Conservation (phyloP, 2,797 vertebrate species). For the Coregonus suidteri region DNA sequence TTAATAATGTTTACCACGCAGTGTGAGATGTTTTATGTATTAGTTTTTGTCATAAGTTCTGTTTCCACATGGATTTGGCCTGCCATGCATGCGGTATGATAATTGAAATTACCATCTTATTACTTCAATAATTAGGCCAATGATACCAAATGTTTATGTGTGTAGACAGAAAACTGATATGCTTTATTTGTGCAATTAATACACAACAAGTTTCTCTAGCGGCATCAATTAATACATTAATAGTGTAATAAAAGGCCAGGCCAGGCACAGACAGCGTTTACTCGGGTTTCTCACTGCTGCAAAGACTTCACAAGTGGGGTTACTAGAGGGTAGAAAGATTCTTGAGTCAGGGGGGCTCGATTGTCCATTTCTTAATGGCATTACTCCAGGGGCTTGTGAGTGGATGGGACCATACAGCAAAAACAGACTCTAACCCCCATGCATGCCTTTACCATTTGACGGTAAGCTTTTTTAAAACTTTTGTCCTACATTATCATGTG, state of each 20-base stretch:
- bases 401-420: slow-evolving; percentile 8
- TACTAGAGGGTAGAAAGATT: slow-evolving; percentile 39
- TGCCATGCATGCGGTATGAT: slow-evolving; percentile 85
- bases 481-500: no score
- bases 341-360: no score
- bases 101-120: slow-evolving; percentile 93
- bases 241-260: slow-evolving; percentile 39
- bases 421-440: background rate
- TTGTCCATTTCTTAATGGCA: slow-evolving; percentile 48
- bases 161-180: slow-evolving; percentile 69
- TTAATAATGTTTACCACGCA: slow-evolving; percentile 80
- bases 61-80: slow-evolving; percentile 79
- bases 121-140: slow-evolving; percentile 90
- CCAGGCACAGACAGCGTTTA: slow-evolving; percentile 39
- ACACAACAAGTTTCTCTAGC: no score
- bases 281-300: slow-evolving; percentile 32
- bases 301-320: background rate
- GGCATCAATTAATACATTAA: slow-evolving; percentile 47
- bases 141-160: slow-evolving; percentile 86
- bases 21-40: slow-evolving; percentile 85
- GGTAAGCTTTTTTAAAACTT: no score
- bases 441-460: background rate
- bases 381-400: slow-evolving; percentile 1
- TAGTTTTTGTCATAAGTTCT: slow-evolving; percentile 82
- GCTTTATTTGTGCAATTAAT: slow-evolving; percentile 71